Conservation (phyloP, 2,113 vertebrate genomes). For the Bagarius yarrelli region DNA sequence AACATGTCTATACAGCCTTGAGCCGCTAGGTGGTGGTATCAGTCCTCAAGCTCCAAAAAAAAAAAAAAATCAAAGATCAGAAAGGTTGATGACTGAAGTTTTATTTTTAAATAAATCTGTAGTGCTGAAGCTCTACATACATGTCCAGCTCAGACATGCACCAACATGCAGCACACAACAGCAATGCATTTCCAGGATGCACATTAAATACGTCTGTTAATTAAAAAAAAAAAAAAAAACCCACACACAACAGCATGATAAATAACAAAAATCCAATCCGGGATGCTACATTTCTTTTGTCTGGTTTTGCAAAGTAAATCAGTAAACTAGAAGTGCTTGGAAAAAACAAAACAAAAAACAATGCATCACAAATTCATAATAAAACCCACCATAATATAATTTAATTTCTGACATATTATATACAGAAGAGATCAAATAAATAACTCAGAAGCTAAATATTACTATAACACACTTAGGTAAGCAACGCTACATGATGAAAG, state of each 20-base stretch:
- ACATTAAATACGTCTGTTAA: constrained; percentile 46
- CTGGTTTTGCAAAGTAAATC: constrained; percentile 56
- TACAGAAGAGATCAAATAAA: constrained; percentile 65
- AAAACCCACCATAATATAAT: constrained; percentile 61
- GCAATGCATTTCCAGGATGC: constrained; percentile 59
- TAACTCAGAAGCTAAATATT: constrained; percentile 65
- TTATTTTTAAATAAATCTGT: constrained; percentile 50
- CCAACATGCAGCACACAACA: constrained; percentile 71
- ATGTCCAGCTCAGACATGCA: constrained; percentile 66
- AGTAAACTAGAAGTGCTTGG: constrained; percentile 51
- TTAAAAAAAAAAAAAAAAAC: constrained; percentile 46
- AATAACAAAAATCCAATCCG: constrained; percentile 57
- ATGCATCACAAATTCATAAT: constrained; percentile 50
- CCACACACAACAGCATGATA: constrained; percentile 51
- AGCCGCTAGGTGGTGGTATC: constrained; percentile 13
- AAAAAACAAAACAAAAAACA: constrained; percentile 55
- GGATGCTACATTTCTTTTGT: constrained; percentile 72
- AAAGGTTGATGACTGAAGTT: constrained; percentile 1
- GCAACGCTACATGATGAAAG: constrained; percentile 73
- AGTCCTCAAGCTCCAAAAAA: background rate
- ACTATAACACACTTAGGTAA: constrained; percentile 61
- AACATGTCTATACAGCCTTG: background rate
- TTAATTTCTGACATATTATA: constrained; percentile 59
- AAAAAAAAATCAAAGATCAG: background rate
- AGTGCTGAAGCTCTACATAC: constrained; percentile 50